A percentile compares a stretch with the other conserved stretches of the same genome.
phyloP scores from a whole-genome alignment of 35 echinoderm and acorn worm species.

The Ptychodera flava region DNA sequence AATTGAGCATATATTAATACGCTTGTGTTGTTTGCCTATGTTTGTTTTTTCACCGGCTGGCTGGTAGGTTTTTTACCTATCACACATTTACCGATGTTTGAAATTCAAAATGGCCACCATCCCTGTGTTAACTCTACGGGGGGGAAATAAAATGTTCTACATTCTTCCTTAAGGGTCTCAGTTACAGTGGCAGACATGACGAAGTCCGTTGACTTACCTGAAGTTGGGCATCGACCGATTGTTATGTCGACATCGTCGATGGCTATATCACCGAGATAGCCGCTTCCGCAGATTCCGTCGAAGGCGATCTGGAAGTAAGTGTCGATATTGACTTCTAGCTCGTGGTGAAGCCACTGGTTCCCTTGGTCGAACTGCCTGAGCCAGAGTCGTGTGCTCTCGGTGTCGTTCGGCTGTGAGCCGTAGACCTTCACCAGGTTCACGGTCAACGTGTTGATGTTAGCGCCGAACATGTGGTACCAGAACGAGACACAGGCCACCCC shows the following conservation, averaged over 20 bases:
- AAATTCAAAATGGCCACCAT: no score
- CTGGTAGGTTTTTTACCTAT: no score
- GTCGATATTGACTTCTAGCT: neutral
- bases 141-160: no score
- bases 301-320: slow-evolving; percentile 44
- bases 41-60: no score
- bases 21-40: no score
- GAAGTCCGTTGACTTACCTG: no score
- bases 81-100: no score
- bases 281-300: slow-evolving; percentile 30
- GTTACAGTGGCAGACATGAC: no score
- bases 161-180: no score
- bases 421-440: neutral
- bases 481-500: neutral
- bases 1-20: no score
- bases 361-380: neutral
- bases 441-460: neutral
- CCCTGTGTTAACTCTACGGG: no score
- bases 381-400: neutral
- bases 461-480: slow-evolving; percentile 22
- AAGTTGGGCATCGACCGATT: slow-evolving; percentile 11
- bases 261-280: slow-evolving; percentile 33
- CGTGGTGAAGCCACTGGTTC: neutral
- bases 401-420: neutral
- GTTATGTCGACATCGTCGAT: slow-evolving; percentile 49